Base-by-base conservation (phyloP, 2,797 vertebrate genomes). In the Rhinatrema bivittatum region DNA sequence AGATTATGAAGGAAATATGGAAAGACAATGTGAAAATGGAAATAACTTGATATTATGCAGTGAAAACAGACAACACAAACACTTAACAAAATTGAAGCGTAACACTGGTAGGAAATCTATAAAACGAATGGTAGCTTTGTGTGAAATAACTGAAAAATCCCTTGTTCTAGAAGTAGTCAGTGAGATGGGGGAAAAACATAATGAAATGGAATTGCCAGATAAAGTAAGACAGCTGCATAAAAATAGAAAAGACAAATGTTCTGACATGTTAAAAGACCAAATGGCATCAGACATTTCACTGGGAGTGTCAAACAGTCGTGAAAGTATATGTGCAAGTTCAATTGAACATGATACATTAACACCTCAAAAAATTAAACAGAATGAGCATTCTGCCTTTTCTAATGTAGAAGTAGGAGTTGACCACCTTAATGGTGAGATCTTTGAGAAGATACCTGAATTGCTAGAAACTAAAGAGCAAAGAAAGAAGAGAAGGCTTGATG, bases 101-200 rank as follows among this genome's bases (percentile, higher is more conserved):
- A 60, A 10, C 48, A 8, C 10, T 36, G 28, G 41, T 32, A 65
- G 53, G 61, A 78, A 55, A 36, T 19, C 8, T 34, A 61, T 42
- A 18, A 76, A 77, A 60, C 70, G 25, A 5, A 20, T 47, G 13
- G 74, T 72, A 42, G n/a, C n/a, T n/a, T 40, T 63, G 14, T n/a
- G 25, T 12, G 61, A 65, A 45, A 53, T 68, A 37, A 19, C 25
- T 39, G 40, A 51, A 36, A 39, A 53, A 51, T 40, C 27, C 7
- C 7, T 25, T 23, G 11, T n/a, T 16, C 46, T 50, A 36, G 39
- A 25, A 33, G 25, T 35, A 46, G 51, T 42, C 22, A 26, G 34
- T 42, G 46, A 19, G 1, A 0, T 20, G 6, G 19, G n/a, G 56
- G 33, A 34, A 41, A 63, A 42, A 25, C 18, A 26, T 4, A 13